Percentiles rank a stretch among this genome's conserved stretches.
These are phyloP conservation scores for Nasonovia ribisnigri DNA, from an alignment of 2,888 invertebrate species.

Conservation along the genomic window DNA sequence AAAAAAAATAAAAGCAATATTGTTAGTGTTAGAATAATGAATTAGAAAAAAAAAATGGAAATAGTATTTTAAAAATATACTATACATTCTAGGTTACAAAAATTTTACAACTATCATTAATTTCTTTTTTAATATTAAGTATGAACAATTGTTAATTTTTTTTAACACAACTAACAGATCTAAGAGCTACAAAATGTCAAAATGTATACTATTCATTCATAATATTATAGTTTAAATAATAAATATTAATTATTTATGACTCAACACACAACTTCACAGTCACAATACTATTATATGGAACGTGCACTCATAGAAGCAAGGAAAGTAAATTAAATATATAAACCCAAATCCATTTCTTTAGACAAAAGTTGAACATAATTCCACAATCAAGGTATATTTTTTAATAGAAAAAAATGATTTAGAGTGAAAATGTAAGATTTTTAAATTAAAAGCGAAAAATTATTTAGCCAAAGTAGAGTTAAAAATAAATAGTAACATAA, in stretches of 20 bases:
- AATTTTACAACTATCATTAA: conserved; percentile 1
- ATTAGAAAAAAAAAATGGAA: neutral
- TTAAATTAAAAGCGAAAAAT: conserved; percentile 10
- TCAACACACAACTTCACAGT: neutral
- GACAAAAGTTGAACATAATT: neutral
- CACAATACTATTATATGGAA: neutral
- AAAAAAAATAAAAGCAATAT: conserved; percentile 58
- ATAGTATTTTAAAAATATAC: neutral
- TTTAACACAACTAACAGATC: neutral
- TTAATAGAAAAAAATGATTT: neutral
- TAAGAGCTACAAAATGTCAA: neutral
- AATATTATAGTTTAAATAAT: conserved; percentile 15
- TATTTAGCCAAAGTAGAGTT: neutral
- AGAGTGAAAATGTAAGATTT: conserved; percentile 1
- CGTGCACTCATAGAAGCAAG: neutral
- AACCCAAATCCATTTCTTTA: neutral
- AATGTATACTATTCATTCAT: conserved; percentile 3
- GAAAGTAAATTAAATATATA: neutral
- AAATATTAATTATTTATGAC: neutral
- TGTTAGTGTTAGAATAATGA: conserved; percentile 57
- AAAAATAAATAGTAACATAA: neutral
- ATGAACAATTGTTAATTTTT: neutral
- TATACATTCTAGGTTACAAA: neutral
- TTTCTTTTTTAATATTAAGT: neutral
- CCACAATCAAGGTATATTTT: neutral